These are phyloP conservation scores for Ianthella basta DNA, from an alignment of 37 sponge, comb jelly and placozoan species.

Conservation along the genomic window DNA sequence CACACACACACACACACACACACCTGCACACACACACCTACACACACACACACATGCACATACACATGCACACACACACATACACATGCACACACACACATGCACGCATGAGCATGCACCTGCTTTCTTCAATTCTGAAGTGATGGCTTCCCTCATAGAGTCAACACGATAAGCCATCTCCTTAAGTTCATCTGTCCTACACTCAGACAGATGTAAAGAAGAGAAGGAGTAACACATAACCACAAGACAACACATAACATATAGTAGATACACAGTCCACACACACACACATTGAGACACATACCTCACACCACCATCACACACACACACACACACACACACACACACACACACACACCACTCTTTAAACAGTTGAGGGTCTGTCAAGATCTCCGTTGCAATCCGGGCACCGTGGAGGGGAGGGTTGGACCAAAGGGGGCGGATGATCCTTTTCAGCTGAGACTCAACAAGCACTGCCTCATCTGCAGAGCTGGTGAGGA, in stretches of 20 bases:
- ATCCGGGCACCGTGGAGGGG: conserved; percentile 64
- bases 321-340: neutral
- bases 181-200: conserved; percentile 48
- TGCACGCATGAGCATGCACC: neutral
- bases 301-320: neutral
- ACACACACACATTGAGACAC: neutral
- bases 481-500: conserved; percentile 31
- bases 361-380: conserved; percentile 53
- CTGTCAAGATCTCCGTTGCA: conserved; percentile 49
- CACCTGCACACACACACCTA: neutral
- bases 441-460: conserved; percentile 76
- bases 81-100: neutral
- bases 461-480: conserved; percentile 62
- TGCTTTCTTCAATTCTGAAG: conserved; percentile 29
- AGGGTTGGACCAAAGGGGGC: conserved; percentile 79
- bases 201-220: too few species aligned
- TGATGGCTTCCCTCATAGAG: conserved; percentile 49
- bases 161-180: conserved; percentile 67
- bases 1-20: neutral
- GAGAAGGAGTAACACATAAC: neutral
- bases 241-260: neutral
- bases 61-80: neutral
- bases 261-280: neutral
- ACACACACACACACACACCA: conserved; percentile 39
- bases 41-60: neutral